Evolutionary conservation across 2,888 invertebrate species (phyloP).

Genomic region (Pterostichus madidus): DNA sequence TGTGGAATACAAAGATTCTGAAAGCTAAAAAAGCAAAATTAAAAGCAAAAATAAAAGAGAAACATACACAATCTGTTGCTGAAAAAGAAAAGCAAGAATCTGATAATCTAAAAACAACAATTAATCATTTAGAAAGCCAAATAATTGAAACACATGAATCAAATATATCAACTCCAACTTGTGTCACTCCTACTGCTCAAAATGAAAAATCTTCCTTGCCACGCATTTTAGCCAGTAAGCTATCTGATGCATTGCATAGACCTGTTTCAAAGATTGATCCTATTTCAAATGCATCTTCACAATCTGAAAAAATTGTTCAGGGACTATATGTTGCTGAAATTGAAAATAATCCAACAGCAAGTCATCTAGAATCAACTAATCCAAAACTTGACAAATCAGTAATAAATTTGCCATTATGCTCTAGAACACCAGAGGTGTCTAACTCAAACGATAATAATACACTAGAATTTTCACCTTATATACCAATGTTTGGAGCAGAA

Average conservation of each 20-base stretch:
- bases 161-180: not conserved
- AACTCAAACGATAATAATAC: not conserved
- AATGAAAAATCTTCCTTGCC: not conserved
- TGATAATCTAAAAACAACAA: conserved; percentile 8
- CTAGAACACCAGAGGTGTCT: not conserved
- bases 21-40: conserved; percentile 47
- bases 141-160: too few relatives aligned
- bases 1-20: conserved; percentile 40
- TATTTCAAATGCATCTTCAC: conserved; percentile 1
- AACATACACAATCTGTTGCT: not conserved
- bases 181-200: not conserved
- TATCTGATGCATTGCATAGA: not conserved
- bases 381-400: not conserved
- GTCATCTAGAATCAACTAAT: not conserved
- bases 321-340: not conserved
- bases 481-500: not conserved
- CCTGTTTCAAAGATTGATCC: not conserved
- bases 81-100: conserved; percentile 17
- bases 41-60: conserved; percentile 46
- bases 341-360: not conserved
- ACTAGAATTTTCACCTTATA: not conserved
- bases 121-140: not conserved
- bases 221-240: not conserved
- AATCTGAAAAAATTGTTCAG: conserved; percentile 10
- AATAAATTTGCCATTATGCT: not conserved